These are phyloP conservation scores for Hiodon alosoides DNA, from an alignment of 2,113 vertebrate genomes.

Conservation along the genomic window DNA sequence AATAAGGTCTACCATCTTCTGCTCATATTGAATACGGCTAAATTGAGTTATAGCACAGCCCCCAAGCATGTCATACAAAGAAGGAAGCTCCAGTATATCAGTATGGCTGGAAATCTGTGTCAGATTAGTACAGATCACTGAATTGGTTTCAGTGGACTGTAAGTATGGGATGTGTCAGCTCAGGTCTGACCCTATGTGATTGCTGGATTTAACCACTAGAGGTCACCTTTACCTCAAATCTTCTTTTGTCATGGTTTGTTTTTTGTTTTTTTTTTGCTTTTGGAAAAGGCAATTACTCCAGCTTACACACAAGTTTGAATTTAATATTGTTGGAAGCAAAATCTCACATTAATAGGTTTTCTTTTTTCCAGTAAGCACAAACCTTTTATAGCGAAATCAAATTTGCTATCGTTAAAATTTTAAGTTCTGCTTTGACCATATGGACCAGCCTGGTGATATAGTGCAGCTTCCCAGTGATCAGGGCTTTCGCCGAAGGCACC, in stretches of 20 bases:
- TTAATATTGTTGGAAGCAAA: no score
- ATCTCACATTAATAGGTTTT: no score
- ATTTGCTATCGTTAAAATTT: no score
- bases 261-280: neutral
- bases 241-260: neutral
- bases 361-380: no score
- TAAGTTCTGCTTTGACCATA: neutral
- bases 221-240: slow-evolving; percentile 6
- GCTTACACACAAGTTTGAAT: neutral
- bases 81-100: slow-evolving; percentile 71
- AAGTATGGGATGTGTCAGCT: neutral
- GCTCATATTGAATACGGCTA: neutral
- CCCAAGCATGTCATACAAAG: slow-evolving; percentile 29
- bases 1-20: neutral
- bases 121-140: neutral
- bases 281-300: neutral
- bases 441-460: slow-evolving; percentile 44
- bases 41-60: slow-evolving; percentile 6
- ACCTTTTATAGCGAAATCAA: no score
- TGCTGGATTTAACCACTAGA: slow-evolving; percentile 19
- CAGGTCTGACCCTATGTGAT: neutral
- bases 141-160: neutral
- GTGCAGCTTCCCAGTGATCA: slow-evolving; percentile 69
- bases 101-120: slow-evolving; percentile 24
- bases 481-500: slow-evolving; percentile 63